Evolutionary conservation across 2,888 invertebrate species (phyloP), one percentile per base, ranked within the genome.

Genomic region (Erebia epiphron): DNA sequence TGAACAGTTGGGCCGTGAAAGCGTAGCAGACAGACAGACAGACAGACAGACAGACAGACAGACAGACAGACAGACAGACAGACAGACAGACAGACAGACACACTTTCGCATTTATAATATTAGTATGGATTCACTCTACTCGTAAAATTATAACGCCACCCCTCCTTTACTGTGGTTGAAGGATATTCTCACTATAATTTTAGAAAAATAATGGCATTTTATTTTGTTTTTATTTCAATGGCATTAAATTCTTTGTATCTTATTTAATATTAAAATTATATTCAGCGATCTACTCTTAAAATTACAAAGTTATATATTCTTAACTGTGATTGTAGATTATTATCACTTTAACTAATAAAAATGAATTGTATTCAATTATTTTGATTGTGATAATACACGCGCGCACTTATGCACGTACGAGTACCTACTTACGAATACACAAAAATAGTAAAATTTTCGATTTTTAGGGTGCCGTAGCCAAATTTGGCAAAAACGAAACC

Each of bases 191-290:
- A 52, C 52, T 64, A 52, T 52, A 52, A 21, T 14, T 43, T 18
- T n/a, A 46, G 0, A 35, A 43, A 43, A 18, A 18, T 18, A 46
- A 14, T 35, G 58, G 7, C 13, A 58, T 58, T 41, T n/a, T n/a
- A n/a, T n/a, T n/a, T n/a, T n/a, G n/a, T n/a, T n/a, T n/a, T n/a
- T n/a, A n/a, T n/a, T n/a, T n/a, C n/a, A n/a, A n/a, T n/a, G n/a
- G 7, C 13, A 58, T 58, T 41, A 58, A 41, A 41, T 60, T 41
- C 2, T 41, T 35, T 57, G 52, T 35, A 35, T 35, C 35, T 35
- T 35, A 35, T 7, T 35, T 35, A 35, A 35, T 79, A 80, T 82
- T 82, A 82, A 78, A 83, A 82, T 85, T 88, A 84, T 83, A 85
- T 84, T 78, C 4, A 26, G 2, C 78, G 75, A 77, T 77, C 46